phyloP scores from a whole-genome alignment of 1,140 invertebrate genomes.

The Bombus terrestris region DNA sequence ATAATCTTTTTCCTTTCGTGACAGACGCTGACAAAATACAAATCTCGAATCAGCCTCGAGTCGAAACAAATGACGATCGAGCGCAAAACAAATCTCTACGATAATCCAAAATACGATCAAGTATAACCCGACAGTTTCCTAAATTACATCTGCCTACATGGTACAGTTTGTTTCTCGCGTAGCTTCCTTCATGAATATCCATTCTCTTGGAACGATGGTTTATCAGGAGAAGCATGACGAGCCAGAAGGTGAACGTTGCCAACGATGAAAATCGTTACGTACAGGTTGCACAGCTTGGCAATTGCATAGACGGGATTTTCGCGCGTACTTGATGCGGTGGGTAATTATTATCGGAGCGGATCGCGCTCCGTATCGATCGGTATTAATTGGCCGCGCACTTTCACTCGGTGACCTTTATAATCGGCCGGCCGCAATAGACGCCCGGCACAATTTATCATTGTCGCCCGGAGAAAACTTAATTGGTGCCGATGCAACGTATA shows the following conservation, averaged over 20 bases:
- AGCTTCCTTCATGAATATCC: no score
- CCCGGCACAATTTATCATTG: slow-evolving; percentile 44
- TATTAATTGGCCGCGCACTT: slow-evolving; percentile 55
- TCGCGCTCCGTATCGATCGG: slow-evolving; percentile 39
- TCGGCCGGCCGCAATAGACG: slow-evolving; percentile 26
- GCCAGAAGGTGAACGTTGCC: not conserved
- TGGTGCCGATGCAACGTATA: slow-evolving; percentile 13
- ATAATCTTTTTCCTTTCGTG: not conserved
- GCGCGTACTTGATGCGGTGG: slow-evolving; percentile 21
- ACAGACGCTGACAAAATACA: slow-evolving; percentile 5
- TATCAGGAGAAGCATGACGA: not conserved
- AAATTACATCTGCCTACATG: not conserved
- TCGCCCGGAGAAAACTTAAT: slow-evolving; percentile 45
- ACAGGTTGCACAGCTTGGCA: slow-evolving; percentile 8
- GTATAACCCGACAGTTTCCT: no score
- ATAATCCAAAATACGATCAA: not conserved
- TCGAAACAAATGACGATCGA: not conserved
- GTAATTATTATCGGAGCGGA: slow-evolving; percentile 49
- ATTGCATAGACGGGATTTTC: slow-evolving; percentile 26
- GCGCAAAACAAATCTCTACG: not conserved
- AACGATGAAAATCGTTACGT: slow-evolving; percentile 27
- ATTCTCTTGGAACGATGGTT: not conserved
- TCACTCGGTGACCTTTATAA: slow-evolving; percentile 56
- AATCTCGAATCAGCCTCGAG: not conserved
- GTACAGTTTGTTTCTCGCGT: not conserved